Evolutionary conservation across 2,113 vertebrate species (phyloP).

Genomic region (Todiramphus saurophagus): DNA sequence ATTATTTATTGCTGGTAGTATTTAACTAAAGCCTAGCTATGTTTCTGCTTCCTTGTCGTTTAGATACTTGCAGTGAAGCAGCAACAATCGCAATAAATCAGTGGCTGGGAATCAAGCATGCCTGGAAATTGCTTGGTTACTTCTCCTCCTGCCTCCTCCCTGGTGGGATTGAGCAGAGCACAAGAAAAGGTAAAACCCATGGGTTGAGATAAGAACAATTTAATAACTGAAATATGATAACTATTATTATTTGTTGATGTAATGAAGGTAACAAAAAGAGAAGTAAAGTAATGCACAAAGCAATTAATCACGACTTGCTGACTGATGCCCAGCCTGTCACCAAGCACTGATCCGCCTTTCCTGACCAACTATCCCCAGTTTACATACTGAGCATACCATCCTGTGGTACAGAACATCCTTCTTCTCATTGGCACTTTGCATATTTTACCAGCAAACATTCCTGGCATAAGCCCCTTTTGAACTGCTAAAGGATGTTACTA

Average conservation of each 20-base stretch:
- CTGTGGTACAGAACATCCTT: not conserved
- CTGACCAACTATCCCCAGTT: not conserved
- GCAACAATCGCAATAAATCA: not conserved
- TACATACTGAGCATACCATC: not conserved
- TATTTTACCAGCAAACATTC: not conserved
- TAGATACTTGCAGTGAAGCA: not conserved
- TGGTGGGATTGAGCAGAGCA: not conserved
- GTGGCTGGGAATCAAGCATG: not conserved
- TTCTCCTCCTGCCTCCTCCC: not conserved
- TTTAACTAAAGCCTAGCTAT: not conserved
- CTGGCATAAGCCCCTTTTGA: not conserved
- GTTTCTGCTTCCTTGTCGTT: not conserved
- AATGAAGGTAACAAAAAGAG: not conserved
- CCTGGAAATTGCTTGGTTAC: not conserved
- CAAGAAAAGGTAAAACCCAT: not conserved
- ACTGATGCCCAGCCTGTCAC: not conserved
- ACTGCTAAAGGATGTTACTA: not conserved
- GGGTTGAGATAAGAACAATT: not conserved
- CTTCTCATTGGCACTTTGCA: not conserved
- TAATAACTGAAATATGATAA: not conserved
- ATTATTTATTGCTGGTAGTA: not conserved
- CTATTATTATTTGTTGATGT: not conserved
- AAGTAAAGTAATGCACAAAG: not conserved
- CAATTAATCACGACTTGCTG: not conserved
- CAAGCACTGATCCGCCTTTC: not conserved